Evolutionary conservation across 2,113 vertebrate species (phyloP).

Genomic region (Hassar affinis): DNA sequence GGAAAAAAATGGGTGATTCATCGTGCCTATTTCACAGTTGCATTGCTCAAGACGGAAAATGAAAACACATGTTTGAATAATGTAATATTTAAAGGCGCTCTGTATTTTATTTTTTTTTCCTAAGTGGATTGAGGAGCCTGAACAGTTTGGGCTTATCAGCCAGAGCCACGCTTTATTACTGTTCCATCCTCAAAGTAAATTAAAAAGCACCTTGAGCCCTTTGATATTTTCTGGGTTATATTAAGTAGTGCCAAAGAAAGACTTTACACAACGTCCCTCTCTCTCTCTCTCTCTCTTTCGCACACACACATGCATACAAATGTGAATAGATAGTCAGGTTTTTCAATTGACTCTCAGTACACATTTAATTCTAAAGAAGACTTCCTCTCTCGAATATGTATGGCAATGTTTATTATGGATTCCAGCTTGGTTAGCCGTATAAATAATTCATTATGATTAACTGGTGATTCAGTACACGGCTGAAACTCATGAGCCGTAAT

Average conservation of each 20-base stretch:
- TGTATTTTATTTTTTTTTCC: not conserved
- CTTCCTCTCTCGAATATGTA: not conserved
- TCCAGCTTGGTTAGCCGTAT: not conserved
- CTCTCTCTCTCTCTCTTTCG: not conserved
- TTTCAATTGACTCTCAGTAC: slow-evolving; percentile 1
- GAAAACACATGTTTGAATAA: slow-evolving; percentile 28
- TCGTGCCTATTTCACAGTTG: not conserved
- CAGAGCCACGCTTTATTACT: slow-evolving; percentile 25
- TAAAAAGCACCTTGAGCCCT: slow-evolving; percentile 32
- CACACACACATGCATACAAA: not conserved
- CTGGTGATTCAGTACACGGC: not conserved
- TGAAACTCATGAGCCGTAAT: not conserved
- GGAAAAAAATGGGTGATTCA: not conserved
- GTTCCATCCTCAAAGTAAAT: slow-evolving; percentile 28
- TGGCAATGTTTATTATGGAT: not conserved
- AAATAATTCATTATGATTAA: not conserved
- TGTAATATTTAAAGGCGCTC: slow-evolving; percentile 4
- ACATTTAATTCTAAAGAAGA: not conserved
- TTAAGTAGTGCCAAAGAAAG: slow-evolving; percentile 21
- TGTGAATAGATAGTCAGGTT: not conserved
- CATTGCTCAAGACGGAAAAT: not conserved
- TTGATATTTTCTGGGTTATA: slow-evolving; percentile 29
- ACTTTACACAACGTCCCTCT: slow-evolving; percentile 7
- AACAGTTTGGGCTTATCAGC: slow-evolving; percentile 16
- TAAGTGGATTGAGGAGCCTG: slow-evolving; percentile 20